These are phyloP conservation scores for Pseudopipra pipra DNA, from an alignment of 2,113 vertebrate species.

Conservation along the genomic window DNA sequence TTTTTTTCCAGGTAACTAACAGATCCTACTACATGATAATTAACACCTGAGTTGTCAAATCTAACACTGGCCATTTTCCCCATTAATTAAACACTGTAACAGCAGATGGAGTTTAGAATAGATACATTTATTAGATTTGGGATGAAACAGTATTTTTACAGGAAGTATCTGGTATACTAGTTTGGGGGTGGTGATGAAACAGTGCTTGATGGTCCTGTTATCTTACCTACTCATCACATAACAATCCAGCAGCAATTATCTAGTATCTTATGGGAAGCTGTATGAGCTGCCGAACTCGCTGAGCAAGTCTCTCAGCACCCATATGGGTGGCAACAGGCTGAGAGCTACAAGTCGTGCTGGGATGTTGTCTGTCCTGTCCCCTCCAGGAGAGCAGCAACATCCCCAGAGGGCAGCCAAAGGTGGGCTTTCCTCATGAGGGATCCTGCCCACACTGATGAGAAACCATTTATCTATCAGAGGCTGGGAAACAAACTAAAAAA, in stretches of 20 bases:
- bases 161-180: conserved; percentile 29
- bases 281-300: not conserved
- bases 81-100: not conserved
- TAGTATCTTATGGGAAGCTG: conserved; percentile 26
- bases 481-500: not conserved
- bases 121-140: not conserved
- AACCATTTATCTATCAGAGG: not conserved
- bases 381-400: not conserved
- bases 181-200: conserved; percentile 31
- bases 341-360: not conserved
- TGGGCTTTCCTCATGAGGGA: not conserved
- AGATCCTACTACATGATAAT: not conserved
- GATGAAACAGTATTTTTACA: not conserved
- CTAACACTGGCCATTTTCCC: not conserved
- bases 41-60: not conserved
- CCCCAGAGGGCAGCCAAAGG: not conserved
- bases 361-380: not conserved
- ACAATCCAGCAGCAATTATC: conserved; percentile 51
- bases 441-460: not conserved
- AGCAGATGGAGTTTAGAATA: not conserved
- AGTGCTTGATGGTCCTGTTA: conserved; percentile 46
- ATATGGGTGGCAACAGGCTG: not conserved
- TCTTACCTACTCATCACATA: conserved; percentile 37
- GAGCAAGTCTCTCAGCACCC: not conserved
- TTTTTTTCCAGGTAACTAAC: not conserved